Conservation (phyloP, 2,797 vertebrate genomes). For the Macroramphosus scolopax region DNA sequence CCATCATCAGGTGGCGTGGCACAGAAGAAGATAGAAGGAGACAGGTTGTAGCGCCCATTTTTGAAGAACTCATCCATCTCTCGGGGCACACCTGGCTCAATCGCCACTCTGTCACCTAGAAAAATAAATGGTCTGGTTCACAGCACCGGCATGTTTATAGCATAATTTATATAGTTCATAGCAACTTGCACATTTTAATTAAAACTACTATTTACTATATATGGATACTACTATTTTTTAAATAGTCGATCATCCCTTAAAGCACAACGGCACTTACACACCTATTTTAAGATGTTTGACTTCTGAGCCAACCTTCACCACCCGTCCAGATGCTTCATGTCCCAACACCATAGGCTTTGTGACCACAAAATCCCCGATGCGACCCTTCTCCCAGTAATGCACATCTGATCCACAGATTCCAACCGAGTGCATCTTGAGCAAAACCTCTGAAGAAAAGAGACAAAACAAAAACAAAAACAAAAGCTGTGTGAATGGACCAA, state of each 20-base stretch:
- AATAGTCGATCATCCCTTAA: no score
- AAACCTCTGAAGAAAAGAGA: conserved; percentile 89
- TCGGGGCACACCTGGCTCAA: conserved; percentile 89
- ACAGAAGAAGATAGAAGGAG: conserved; percentile 92
- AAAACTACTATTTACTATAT: no score
- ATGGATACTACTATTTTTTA: no score
- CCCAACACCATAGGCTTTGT: conserved; percentile 91
- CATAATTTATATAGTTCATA: no score
- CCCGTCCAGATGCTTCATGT: conserved; percentile 89
- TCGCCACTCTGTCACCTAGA: conserved; percentile 90
- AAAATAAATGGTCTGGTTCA: not conserved
- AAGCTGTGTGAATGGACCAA: not conserved
- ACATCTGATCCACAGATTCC: conserved; percentile 96
- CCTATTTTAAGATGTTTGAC: conserved; percentile 88
- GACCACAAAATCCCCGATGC: conserved; percentile 86
- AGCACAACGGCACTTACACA: conserved; percentile 12
- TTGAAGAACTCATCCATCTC: conserved; percentile 91
- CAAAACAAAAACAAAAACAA: conserved; percentile 3
- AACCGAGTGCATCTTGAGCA: conserved; percentile 93
- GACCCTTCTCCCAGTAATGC: conserved; percentile 92
- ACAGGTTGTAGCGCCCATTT: conserved; percentile 90
- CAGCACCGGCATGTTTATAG: not conserved
- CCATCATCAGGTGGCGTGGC: conserved; percentile 94
- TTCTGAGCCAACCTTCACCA: conserved; percentile 84
- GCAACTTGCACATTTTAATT: no score